A percentile compares a stretch with the other conserved stretches of the same genome.
These are phyloP conservation scores for Hydropsyche tenuis DNA, from an alignment of 1,140 invertebrate species.

Conservation along the genomic window DNA sequence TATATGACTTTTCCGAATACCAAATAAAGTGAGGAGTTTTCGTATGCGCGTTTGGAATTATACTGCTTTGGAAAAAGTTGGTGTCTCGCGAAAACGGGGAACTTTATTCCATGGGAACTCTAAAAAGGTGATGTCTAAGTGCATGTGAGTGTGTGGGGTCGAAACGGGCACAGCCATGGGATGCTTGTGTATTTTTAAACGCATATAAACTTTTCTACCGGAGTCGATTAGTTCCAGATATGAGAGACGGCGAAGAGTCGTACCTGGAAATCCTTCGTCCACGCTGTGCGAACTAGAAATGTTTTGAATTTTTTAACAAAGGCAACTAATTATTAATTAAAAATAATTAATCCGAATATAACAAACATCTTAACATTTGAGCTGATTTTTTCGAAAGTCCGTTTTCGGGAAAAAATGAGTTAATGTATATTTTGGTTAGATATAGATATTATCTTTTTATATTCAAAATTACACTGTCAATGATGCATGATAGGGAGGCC, in stretches of 20 bases:
- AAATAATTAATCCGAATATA: too few species aligned
- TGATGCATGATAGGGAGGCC: too few species aligned
- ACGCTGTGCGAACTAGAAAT: background rate
- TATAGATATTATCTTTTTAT: too few species aligned
- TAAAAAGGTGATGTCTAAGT: constrained; percentile 10
- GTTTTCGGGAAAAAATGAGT: too few species aligned
- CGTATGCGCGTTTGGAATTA: too few species aligned
- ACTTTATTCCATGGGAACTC: constrained; percentile 18
- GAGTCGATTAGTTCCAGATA: constrained; percentile 46
- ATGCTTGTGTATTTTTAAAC: constrained; percentile 42
- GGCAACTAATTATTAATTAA: too few species aligned
- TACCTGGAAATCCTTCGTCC: background rate
- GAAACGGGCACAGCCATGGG: background rate
- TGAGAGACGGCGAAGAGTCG: constrained; percentile 34
- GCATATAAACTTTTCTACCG: constrained; percentile 42
- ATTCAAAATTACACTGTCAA: too few species aligned
- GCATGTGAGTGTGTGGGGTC: background rate
- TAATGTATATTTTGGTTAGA: too few species aligned
- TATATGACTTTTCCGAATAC: too few species aligned
- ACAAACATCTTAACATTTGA: too few species aligned
- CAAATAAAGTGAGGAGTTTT: too few species aligned
- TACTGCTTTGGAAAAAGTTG: background rate
- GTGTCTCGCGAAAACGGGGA: constrained; percentile 1
- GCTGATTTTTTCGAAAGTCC: too few species aligned
- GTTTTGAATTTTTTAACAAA: background rate